Evolutionary conservation across 92 coral and sea anemone genomes (phyloP), one percentile per base, ranked within the genome.

Genomic region (Phenganax marumi): DNA sequence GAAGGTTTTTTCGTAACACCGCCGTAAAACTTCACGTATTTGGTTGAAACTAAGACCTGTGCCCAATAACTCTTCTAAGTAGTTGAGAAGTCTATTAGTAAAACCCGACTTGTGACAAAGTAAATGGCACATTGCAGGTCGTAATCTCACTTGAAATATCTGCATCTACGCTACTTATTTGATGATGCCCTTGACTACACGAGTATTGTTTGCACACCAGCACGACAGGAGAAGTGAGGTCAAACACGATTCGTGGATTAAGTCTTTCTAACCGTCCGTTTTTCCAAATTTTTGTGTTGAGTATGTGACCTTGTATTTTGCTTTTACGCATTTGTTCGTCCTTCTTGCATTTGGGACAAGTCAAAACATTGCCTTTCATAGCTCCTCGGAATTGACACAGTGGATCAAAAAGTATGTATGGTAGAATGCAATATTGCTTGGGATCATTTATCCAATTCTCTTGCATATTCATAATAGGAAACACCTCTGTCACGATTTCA

Each of bases 41-140:
- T 70, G 50, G 12, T 6, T 8, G 22, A 53, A 22, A 33, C 76
- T 70, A 22, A 70, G 76, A 25, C 76, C 52, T 17, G 76, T 47
- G 53, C 46, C 76, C n/a, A 70, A 17, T 70, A 70, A 46, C 76
- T 70, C 76, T 70, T 70, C 76, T 46, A 70, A 47, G n/a, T 70
- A 33, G 76, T 70, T 53, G 53, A 70, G 16, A 25, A 70, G 76
- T 47, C 76, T 70, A 19, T 70, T 70, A 9, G 76, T 70, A 22
- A 70, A 70, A 25, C 76, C 76, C 8, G 51, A 70, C 48, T 70
- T 70, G 52, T 70, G 76, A 70, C 76, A 70, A 6, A 3, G 76
- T 70, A 22, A 10, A 70, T 22, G 76, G 76, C 21, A 70, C 76
- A 22, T 47, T 26, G 7, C 52, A 22, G 17, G 12, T 70, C 10